These are phyloP conservation scores for Tetrax tetrax DNA, from an alignment of 2,113 vertebrate species.

Conservation along the genomic window DNA sequence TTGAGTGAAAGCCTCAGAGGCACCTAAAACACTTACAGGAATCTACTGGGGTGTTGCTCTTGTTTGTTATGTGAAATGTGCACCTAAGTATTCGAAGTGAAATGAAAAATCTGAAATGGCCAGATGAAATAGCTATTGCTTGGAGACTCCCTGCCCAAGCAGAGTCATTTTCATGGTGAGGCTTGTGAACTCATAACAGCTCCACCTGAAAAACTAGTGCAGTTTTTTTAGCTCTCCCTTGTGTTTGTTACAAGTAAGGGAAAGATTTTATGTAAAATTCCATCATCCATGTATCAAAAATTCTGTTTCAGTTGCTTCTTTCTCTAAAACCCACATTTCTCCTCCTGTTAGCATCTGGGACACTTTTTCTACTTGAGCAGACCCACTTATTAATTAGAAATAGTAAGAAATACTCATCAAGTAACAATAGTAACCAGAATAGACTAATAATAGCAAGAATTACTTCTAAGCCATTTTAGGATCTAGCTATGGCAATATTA, in stretches of 20 bases:
- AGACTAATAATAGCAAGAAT: background rate
- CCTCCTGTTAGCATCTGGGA: background rate
- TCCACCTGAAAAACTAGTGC: background rate
- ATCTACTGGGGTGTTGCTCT: background rate
- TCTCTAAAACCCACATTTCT: background rate
- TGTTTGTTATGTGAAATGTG: background rate
- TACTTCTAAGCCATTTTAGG: background rate
- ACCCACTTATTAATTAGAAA: background rate
- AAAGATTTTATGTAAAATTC: background rate
- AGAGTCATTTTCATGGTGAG: background rate
- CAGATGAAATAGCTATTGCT: background rate
- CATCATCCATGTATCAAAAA: background rate
- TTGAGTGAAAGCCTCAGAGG: background rate
- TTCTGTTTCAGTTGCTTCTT: background rate
- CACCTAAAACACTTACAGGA: background rate
- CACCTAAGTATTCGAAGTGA: background rate
- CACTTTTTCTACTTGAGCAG: background rate
- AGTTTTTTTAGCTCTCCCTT: background rate
- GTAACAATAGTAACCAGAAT: background rate
- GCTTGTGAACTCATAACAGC: background rate
- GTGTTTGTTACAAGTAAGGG: background rate
- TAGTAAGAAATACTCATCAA: background rate
- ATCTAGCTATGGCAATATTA: background rate
- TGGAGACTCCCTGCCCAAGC: background rate
- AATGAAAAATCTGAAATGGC: background rate